These are phyloP conservation scores for Paracentrotus lividus DNA, from an alignment of 53 echinoderm and acorn worm species.

Conservation along the genomic window DNA sequence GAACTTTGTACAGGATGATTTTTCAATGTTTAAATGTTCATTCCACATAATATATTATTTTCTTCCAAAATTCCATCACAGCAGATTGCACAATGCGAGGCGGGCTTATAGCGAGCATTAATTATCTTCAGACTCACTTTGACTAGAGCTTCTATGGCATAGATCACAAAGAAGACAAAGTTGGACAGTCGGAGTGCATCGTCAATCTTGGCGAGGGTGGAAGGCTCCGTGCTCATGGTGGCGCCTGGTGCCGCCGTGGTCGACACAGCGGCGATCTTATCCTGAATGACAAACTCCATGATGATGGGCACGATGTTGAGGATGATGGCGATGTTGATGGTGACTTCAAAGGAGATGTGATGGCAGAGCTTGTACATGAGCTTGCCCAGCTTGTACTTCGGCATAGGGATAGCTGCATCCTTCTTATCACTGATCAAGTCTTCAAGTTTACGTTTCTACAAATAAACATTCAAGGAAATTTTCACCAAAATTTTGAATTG, in stretches of 20 bases:
- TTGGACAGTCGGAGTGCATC: constrained; percentile 77
- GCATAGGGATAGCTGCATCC: constrained; percentile 75
- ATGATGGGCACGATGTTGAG: constrained; percentile 93
- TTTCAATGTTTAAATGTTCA: no score
- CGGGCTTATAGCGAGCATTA: no score
- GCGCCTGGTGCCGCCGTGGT: background rate
- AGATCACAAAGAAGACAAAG: constrained; percentile 85
- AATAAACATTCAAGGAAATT: no score
- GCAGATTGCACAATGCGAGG: no score
- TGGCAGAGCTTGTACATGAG: constrained; percentile 73
- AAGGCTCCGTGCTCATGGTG: background rate
- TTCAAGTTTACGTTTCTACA: constrained; percentile 86
- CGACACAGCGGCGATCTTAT: constrained; percentile 44
- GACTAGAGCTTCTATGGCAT: constrained; percentile 82
- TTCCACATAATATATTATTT: no score
- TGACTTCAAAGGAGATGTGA: constrained; percentile 79
- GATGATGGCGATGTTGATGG: constrained; percentile 84
- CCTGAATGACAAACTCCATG: constrained; percentile 81
- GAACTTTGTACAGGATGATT: no score
- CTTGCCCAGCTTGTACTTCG: constrained; percentile 57
- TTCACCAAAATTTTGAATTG: no score
- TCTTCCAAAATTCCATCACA: no score
- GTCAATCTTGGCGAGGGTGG: constrained; percentile 56
- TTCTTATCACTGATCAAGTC: constrained; percentile 79
- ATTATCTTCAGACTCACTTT: constrained; percentile 78